These are phyloP conservation scores for Agonopterix subpropinquella DNA, from an alignment of 2,888 invertebrate species.

Conservation along the genomic window DNA sequence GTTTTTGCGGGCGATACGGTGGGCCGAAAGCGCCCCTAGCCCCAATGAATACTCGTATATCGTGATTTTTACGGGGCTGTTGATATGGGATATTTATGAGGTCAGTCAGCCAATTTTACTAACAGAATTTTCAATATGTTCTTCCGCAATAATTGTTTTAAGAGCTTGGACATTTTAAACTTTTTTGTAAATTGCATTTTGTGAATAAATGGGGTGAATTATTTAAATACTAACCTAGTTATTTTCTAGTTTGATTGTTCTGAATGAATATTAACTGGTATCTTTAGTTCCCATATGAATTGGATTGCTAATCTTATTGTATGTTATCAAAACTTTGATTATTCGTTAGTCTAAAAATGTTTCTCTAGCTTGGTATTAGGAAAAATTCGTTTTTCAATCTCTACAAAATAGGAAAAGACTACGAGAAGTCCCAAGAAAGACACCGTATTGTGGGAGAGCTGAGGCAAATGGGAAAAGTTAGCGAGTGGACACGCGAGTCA, in stretches of 20 bases:
- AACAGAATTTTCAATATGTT: too few relatives aligned
- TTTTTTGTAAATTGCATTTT: too few relatives aligned
- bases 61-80: constrained; percentile 28
- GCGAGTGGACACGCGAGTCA: constrained; percentile 2
- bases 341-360: too few relatives aligned
- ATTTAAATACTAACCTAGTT: too few relatives aligned
- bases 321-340: too few relatives aligned
- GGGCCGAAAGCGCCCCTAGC: constrained; percentile 6
- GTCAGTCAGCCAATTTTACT: constrained; percentile 3
- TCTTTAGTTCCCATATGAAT: too few relatives aligned
- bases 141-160: too few relatives aligned
- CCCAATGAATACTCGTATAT: constrained; percentile 27
- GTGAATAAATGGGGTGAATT: too few relatives aligned
- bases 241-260: too few relatives aligned
- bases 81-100: constrained; percentile 11
- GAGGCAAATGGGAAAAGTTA: constrained; percentile 10
- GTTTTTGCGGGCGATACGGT: constrained; percentile 25
- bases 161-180: not conserved
- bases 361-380: not conserved
- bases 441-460: constrained; percentile 1
- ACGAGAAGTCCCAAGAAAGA: constrained; percentile 2
- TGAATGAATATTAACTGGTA: too few relatives aligned
- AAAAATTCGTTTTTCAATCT: constrained; percentile 1
- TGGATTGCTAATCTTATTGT: too few relatives aligned
- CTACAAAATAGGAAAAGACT: constrained; percentile 3